These are phyloP conservation scores for Aphelenchoides besseyi DNA, from an alignment of 1,140 invertebrate species.

Conservation along the genomic window DNA sequence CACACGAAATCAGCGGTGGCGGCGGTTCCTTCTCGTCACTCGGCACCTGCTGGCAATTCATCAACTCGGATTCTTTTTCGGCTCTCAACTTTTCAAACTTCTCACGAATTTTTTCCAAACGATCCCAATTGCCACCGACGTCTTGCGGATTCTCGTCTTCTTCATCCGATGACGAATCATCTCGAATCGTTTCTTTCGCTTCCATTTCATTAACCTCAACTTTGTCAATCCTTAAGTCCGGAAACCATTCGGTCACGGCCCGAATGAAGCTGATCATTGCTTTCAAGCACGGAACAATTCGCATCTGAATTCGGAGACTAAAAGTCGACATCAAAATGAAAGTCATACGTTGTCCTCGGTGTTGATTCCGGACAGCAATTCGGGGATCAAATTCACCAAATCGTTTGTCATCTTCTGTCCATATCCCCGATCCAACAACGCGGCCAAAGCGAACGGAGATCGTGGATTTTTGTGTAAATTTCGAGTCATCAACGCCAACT, in stretches of 20 bases:
- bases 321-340: not conserved
- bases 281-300: slow-evolving; percentile 16
- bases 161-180: too few relatives aligned
- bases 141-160: not conserved
- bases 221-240: not conserved
- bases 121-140: not conserved
- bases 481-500: not conserved
- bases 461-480: slow-evolving; percentile 13
- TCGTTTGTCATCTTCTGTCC: not conserved
- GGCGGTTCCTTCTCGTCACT: not conserved
- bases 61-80: not conserved
- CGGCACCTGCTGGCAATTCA: not conserved
- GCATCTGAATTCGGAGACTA: not conserved
- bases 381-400: slow-evolving; percentile 6
- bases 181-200: too few relatives aligned
- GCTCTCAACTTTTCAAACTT: slow-evolving; percentile 11
- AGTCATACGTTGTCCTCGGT: not conserved
- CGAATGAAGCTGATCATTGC: slow-evolving; percentile 7
- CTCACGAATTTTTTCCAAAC: slow-evolving; percentile 21
- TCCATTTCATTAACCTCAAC: not conserved
- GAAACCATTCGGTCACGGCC: slow-evolving; percentile 4
- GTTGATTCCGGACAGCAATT: slow-evolving; percentile 6
- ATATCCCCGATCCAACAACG: slow-evolving; percentile 11
- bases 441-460: slow-evolving; percentile 14
- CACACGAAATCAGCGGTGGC: slow-evolving; percentile 7